Base-by-base conservation (phyloP, 1,140 invertebrate genomes). In the Drosophila jambulina region DNA sequence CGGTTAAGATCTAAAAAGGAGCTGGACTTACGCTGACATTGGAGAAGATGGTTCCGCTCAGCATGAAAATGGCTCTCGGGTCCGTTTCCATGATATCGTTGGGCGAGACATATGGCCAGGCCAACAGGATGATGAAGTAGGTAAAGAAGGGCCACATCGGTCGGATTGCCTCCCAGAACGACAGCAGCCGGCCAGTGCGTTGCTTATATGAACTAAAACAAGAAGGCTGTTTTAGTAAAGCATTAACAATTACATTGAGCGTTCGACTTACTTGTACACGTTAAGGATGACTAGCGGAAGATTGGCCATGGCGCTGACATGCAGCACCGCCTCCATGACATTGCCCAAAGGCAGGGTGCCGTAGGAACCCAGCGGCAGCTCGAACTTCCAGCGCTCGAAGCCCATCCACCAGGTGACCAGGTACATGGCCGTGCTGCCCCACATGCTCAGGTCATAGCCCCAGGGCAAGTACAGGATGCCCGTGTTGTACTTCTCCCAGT, bases 401-500 rank as follows among this genome's bases (percentile, higher is more conserved):
- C 97, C 97, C 64, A 94, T 94, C 65, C 96, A 93, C 93, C 91
- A 93, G 69, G 91, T 93, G 48, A 92, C 68, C 40, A 91, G 21
- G 65, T 92, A 93, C 82, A 92, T 85, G 63, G 85, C 75, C 51
- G 86, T 92, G 62, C 87, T 91, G 56, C 92, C 93, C 93, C 98
- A 94, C 96, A 99, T 98, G 72, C 98, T 98, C 56, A 98, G 94
- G 93, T 99, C 98, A 90, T 99, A 99, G 29, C 98, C 97, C 98
- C 98, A 99, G 0, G 98, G 98, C 49, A 99, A 93, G 93, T 97
- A 99, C 15, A 99, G 93, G 10, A 98, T 95, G 2, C 98, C 98
- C 0, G 98, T 99, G 92, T 98, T 99, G 93, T 99, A 99, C 91
- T 99, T 99, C 93, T 99, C 98, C 96, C 98, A 99, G 93, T 99